Percentiles rank a stretch among this genome's conserved stretches.
phyloP scores from a whole-genome alignment of 2,888 invertebrate genomes.

The Tetragonisca angustula region DNA sequence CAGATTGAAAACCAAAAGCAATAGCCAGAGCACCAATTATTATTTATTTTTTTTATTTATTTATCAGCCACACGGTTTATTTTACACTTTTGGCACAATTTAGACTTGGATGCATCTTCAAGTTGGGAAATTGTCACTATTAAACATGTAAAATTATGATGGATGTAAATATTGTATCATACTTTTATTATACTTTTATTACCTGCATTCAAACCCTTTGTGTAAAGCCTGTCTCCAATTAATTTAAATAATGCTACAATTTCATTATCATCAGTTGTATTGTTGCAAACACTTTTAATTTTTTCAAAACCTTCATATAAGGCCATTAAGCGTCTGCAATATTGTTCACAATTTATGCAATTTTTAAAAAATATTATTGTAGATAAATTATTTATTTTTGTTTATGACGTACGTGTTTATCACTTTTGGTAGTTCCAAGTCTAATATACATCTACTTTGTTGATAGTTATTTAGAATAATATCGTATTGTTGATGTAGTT shows the following conservation, averaged over 20 bases:
- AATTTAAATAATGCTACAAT: constrained; percentile 60
- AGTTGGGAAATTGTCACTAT: constrained; percentile 4
- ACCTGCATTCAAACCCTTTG: constrained; percentile 54
- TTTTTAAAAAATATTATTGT: neutral
- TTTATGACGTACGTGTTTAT: constrained; percentile 63
- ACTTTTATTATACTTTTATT: constrained; percentile 6
- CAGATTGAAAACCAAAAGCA: constrained; percentile 33
- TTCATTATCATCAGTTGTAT: constrained; percentile 56
- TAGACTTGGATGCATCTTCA: constrained; percentile 15
- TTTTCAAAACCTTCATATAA: constrained; percentile 60
- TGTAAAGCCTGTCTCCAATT: constrained; percentile 56
- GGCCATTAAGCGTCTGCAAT: constrained; percentile 60
- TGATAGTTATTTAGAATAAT: constrained; percentile 68
- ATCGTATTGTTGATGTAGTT: constrained; percentile 69
- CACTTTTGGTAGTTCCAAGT: constrained; percentile 67
- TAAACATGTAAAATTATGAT: neutral
- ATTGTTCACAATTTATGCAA: neutral
- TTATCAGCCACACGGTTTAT: constrained; percentile 62
- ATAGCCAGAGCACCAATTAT: neutral
- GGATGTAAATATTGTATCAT: neutral
- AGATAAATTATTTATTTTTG: neutral
- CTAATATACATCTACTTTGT: constrained; percentile 64
- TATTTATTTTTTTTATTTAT: constrained; percentile 37
- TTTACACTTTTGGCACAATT: constrained; percentile 69
- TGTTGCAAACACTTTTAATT: constrained; percentile 58